Evolutionary conservation across 2,797 vertebrate species (phyloP), one percentile per base, ranked within the genome.

Genomic region (Bovichtus variegatus): DNA sequence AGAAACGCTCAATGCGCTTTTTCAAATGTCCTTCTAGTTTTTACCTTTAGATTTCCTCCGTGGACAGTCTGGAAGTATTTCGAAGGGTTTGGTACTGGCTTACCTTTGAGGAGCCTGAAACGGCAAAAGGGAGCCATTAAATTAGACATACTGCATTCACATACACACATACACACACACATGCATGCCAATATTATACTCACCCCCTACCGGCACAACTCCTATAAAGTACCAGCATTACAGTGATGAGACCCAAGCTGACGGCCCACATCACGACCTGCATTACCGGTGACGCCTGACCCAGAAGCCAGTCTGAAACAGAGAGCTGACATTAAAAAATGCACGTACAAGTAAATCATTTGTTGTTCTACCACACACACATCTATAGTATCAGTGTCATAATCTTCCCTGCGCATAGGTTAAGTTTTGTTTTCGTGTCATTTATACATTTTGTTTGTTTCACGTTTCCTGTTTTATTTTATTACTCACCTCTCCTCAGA

Each of bases 41-140:
- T 87, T 73, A 95, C 95, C 91, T 91, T 93, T 1, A 94, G 83
- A 74, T 94, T 91, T 68, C 92, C 93, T 47, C 63, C 78, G 1
- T 95, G 89, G 53, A 87, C 43, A 0, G 84, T 78, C 51, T 83
- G 73, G 62, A 96, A 95, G 74, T 93, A 96, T 41, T 85, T 86
- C 0, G 94, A 94, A 7, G 94, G 94, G 71, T 94, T 93, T 2
- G 94, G 94, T 27, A 94, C 36, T 0, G 62, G 66, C 51, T 85
- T 91, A 38, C 36, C 2, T 77, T 80, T 79, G 15, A 81, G 15
- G 18, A 74, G 6, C 41, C 93, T 95, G 80, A 27, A 83, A 78
- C 29, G 18, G 23, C 41, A 78, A 11, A 15, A 69, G 18, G 1
- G 13, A 64, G 6, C 0, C 0, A 34, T 5, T 49, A 61, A 6